Evolutionary conservation across 1,140 invertebrate species (phyloP).

Genomic region (Homalodisca vitripennis): DNA sequence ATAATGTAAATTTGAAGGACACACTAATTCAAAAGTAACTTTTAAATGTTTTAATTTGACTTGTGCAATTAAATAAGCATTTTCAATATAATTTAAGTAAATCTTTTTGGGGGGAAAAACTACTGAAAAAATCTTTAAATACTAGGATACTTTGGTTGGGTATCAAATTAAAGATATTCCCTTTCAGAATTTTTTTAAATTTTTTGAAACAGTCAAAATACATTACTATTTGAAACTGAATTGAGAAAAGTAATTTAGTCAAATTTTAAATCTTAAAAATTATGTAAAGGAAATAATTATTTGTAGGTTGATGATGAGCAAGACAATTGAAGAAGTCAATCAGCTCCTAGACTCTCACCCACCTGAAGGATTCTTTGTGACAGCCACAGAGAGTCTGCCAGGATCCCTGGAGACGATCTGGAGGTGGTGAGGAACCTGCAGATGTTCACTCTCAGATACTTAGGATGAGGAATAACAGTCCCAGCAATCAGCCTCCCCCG

Average conservation of each 20-base stretch:
- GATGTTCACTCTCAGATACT: conserved; percentile 88
- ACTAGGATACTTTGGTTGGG: no score
- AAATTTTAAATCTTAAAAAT: neutral
- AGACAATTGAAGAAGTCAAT: conserved; percentile 76
- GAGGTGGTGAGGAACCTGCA: conserved; percentile 74
- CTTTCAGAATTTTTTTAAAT: no score
- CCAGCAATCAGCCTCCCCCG: conserved; percentile 53
- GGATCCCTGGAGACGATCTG: conserved; percentile 66
- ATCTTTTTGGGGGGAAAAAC: no score
- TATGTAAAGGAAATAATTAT: neutral
- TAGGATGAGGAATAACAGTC: conserved; percentile 68
- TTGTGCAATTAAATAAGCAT: no score
- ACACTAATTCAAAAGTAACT: no score
- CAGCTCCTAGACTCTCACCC: conserved; percentile 74
- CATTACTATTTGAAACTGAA: no score
- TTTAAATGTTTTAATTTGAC: no score
- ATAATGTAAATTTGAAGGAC: no score
- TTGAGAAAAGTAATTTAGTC: neutral
- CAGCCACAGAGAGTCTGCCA: conserved; percentile 79
- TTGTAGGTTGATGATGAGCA: conserved; percentile 80
- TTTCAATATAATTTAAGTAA: no score
- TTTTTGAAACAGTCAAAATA: no score
- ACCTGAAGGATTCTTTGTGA: conserved; percentile 78
- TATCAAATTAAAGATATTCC: no score
- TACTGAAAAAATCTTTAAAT: no score